Conservation (phyloP, 2,888 invertebrate species). For the Netelia melanura region DNA sequence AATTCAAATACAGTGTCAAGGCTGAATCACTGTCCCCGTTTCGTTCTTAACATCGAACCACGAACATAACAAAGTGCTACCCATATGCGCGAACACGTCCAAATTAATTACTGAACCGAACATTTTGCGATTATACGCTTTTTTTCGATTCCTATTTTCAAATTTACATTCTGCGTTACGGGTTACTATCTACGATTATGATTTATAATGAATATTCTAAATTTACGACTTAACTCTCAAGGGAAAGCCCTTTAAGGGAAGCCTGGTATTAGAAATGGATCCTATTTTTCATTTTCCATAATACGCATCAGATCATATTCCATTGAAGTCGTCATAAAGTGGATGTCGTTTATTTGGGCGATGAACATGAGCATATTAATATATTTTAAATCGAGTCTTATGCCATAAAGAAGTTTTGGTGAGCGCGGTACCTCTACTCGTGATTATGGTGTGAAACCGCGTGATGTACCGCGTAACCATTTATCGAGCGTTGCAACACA, state of each 20-base stretch:
- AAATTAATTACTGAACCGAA: too few relatives aligned
- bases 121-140: too few relatives aligned
- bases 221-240: not conserved
- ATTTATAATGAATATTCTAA: not conserved
- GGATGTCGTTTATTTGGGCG: too few relatives aligned
- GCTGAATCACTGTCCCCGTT: not conserved
- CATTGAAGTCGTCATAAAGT: too few relatives aligned
- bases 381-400: not conserved
- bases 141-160: too few relatives aligned
- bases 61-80: too few relatives aligned
- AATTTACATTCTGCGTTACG: not conserved
- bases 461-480: slow-evolving; percentile 28
- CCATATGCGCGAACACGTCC: too few relatives aligned
- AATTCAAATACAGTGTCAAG: not conserved
- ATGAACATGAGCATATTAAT: not conserved
- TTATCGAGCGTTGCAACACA: not conserved
- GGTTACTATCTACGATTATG: not conserved
- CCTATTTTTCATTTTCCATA: too few relatives aligned
- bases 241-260: not conserved
- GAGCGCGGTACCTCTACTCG: not conserved
- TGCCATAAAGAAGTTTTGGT: not conserved
- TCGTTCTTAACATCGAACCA: not conserved
- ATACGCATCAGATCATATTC: too few relatives aligned
- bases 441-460: slow-evolving; percentile 32
- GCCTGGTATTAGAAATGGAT: too few relatives aligned